A percentile compares a stretch with the other conserved stretches of the same genome.
These are phyloP conservation scores for Phylloscopus trochiloides DNA, from an alignment of 2,113 vertebrate genomes.

Conservation along the genomic window DNA sequence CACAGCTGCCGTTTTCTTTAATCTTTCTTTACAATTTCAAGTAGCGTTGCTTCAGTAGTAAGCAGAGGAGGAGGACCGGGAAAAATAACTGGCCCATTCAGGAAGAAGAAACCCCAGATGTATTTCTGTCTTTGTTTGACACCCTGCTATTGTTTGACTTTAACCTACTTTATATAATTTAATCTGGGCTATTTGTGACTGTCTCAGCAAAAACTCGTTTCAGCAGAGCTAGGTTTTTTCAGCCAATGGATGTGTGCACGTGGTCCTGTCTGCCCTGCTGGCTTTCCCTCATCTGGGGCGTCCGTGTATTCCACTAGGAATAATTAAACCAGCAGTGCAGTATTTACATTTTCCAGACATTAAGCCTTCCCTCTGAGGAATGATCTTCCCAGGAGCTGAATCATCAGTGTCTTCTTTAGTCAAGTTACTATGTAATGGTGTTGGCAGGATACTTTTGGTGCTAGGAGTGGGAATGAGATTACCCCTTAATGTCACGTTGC, in stretches of 20 bases:
- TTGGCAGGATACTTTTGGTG: neutral
- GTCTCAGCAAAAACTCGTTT: neutral
- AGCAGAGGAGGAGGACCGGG: neutral
- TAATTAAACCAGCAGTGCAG: neutral
- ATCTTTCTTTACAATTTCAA: neutral
- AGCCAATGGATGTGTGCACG: rapidly evolving
- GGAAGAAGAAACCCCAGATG: neutral
- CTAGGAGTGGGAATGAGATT: neutral
- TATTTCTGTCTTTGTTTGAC: neutral
- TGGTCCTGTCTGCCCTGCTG: neutral
- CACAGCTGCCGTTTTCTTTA: neutral
- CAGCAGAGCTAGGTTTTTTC: neutral
- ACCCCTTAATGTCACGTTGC: neutral
- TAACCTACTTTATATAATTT: neutral
- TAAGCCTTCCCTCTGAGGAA: neutral
- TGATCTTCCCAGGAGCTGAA: neutral
- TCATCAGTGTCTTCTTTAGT: neutral
- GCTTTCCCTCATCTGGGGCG: rapidly evolving
- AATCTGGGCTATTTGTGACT: neutral
- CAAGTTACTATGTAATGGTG: neutral
- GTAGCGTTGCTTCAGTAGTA: neutral
- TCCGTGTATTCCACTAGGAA: neutral
- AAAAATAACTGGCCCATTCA: neutral
- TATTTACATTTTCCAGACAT: neutral
- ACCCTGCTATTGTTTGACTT: neutral